Conservation (phyloP, 1,140 invertebrate species). For the Euwallacea fornicatus region DNA sequence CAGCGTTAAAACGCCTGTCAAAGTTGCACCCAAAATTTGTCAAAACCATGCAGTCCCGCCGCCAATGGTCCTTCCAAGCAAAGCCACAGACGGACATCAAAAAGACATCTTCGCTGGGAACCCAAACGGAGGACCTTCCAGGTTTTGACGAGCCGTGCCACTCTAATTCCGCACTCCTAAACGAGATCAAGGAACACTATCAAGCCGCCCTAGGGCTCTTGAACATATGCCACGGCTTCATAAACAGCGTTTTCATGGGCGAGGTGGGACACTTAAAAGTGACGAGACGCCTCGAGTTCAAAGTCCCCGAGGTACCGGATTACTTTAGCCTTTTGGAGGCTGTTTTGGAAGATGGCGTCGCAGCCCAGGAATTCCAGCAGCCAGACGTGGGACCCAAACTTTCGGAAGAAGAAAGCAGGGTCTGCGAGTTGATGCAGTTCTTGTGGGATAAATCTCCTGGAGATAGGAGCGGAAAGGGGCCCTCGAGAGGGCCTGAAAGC, state of each 20-base stretch:
- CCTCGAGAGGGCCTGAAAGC: too few species aligned
- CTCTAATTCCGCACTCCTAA: constrained; percentile 1
- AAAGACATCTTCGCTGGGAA: constrained; percentile 14
- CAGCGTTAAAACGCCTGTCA: too few species aligned
- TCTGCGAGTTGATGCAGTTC: constrained; percentile 13
- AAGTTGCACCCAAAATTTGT: too few species aligned
- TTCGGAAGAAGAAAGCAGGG: neutral
- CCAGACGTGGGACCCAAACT: neutral
- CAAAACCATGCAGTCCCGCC: neutral
- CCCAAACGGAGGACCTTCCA: constrained; percentile 15
- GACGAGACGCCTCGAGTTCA: constrained; percentile 1
- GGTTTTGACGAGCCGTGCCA: neutral
- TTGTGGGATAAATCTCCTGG: too few species aligned
- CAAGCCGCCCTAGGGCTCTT: constrained; percentile 3
- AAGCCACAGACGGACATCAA: constrained; percentile 1
- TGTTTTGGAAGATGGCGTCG: too few species aligned
- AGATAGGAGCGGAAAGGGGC: too few species aligned
- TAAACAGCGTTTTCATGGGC: constrained; percentile 16
- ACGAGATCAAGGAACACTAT: constrained; percentile 25
- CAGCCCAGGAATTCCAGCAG: neutral
- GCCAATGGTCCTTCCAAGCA: neutral
- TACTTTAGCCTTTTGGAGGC: constrained; percentile 22
- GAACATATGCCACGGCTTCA: constrained; percentile 18
- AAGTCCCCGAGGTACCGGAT: constrained; percentile 20
- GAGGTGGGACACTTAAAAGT: neutral